These are phyloP conservation scores for Dasyurus viverrinus DNA, from an alignment of 2,113 vertebrate species.

Conservation along the genomic window DNA sequence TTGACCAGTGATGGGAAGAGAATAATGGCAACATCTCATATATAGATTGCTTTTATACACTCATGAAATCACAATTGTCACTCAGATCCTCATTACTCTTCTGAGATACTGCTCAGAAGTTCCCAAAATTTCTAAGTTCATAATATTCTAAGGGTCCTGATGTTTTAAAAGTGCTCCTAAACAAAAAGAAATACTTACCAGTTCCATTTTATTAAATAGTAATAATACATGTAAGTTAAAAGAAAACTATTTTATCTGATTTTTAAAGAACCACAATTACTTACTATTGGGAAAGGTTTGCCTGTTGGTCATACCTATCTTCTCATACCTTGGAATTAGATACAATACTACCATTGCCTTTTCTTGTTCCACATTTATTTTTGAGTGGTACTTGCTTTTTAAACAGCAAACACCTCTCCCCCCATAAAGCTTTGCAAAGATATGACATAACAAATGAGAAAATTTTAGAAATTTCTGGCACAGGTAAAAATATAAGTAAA, in stretches of 20 bases:
- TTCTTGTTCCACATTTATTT: background rate
- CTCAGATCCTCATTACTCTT: background rate
- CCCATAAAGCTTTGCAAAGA: background rate
- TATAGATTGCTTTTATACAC: background rate
- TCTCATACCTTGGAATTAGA: background rate
- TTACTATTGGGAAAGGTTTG: background rate
- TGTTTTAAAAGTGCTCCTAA: background rate
- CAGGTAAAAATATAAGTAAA: background rate
- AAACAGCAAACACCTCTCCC: background rate
- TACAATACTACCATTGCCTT: background rate
- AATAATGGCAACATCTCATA: background rate
- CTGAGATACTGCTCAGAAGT: background rate
- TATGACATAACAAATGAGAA: background rate
- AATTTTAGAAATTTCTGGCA: background rate
- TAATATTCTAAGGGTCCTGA: background rate
- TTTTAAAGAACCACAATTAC: background rate
- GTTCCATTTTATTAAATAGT: background rate
- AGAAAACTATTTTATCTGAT: background rate
- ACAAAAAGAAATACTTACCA: background rate
- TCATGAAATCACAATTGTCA: background rate
- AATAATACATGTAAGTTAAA: background rate
- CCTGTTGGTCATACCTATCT: background rate
- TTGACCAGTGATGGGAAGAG: background rate
- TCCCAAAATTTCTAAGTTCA: background rate
- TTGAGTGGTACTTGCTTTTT: background rate